Evolutionary conservation across 1,140 invertebrate species (phyloP).

Genomic region (Neodiprion fabricii): DNA sequence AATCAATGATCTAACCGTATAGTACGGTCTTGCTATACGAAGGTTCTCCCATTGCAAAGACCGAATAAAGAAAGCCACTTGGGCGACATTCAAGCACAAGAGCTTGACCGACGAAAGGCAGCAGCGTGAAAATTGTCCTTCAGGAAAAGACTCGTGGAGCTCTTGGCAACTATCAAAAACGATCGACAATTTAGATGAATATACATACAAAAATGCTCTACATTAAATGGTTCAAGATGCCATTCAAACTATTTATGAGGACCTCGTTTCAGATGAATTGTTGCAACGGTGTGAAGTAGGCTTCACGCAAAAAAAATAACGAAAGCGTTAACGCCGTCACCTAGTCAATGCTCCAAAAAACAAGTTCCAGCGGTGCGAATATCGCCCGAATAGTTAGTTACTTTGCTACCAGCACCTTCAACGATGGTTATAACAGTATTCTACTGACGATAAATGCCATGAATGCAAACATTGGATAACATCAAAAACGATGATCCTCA

Average conservation of each 20-base stretch:
- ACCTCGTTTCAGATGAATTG: not conserved
- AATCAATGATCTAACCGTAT: not conserved
- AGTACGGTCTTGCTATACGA: not conserved
- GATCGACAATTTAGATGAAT: constrained; percentile 23
- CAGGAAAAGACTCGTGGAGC: not conserved
- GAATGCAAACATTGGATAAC: not conserved
- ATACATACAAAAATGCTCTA: not conserved
- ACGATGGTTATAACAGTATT: constrained; percentile 10
- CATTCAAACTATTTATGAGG: not conserved
- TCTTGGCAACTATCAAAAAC: no score
- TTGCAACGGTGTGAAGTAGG: not conserved
- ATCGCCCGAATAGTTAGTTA: constrained; percentile 19
- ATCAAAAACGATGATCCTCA: constrained; percentile 26
- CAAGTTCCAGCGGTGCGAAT: not conserved
- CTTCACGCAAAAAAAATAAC: not conserved
- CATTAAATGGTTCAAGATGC: not conserved
- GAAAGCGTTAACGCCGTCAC: constrained; percentile 18
- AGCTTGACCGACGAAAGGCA: constrained; percentile 24
- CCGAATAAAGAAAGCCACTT: not conserved
- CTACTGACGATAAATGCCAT: constrained; percentile 9
- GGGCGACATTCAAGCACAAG: constrained; percentile 12
- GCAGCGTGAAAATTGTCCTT: constrained; percentile 26
- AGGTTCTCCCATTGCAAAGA: not conserved
- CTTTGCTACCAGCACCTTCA: constrained; percentile 11
- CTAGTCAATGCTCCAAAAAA: constrained; percentile 21